A percentile compares a stretch with the other conserved stretches of the same genome.
Conservation (phyloP, 2,888 invertebrate species). For the Synergus itoensis region DNA sequence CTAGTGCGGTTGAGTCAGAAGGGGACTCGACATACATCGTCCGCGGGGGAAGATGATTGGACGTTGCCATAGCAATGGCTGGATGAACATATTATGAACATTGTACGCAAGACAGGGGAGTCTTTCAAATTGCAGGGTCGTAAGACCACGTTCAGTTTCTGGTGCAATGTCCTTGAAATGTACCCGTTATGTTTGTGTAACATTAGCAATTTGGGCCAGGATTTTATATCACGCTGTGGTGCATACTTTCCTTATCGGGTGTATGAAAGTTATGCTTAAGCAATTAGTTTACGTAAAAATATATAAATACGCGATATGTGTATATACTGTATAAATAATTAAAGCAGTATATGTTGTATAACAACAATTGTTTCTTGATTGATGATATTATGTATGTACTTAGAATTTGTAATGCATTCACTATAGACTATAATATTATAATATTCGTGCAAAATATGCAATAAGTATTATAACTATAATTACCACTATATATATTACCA, state of each 20-base stretch:
- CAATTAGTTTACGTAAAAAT: not conserved
- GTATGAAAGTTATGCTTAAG: not conserved
- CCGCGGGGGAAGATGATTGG: slow-evolving; percentile 66
- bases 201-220: not conserved
- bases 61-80: slow-evolving; percentile 67
- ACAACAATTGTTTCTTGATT: too few relatives aligned
- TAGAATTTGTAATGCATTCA: too few relatives aligned
- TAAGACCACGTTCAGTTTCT: not conserved
- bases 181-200: not conserved
- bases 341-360: not conserved
- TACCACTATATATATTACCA: too few relatives aligned
- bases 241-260: not conserved
- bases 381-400: too few relatives aligned
- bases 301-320: too few relatives aligned
- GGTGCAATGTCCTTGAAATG: not conserved
- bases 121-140: slow-evolving; percentile 11
- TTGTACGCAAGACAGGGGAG: slow-evolving; percentile 39
- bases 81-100: slow-evolving; percentile 45
- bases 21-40: slow-evolving; percentile 45
- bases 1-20: slow-evolving; percentile 64
- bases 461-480: too few relatives aligned
- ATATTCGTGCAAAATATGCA: too few relatives aligned
- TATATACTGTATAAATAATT: too few relatives aligned
- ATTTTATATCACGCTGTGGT: not conserved
- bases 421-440: too few relatives aligned